These are phyloP conservation scores for Chymomyza fuscimana DNA, from an alignment of 2,888 invertebrate genomes.

Conservation along the genomic window DNA sequence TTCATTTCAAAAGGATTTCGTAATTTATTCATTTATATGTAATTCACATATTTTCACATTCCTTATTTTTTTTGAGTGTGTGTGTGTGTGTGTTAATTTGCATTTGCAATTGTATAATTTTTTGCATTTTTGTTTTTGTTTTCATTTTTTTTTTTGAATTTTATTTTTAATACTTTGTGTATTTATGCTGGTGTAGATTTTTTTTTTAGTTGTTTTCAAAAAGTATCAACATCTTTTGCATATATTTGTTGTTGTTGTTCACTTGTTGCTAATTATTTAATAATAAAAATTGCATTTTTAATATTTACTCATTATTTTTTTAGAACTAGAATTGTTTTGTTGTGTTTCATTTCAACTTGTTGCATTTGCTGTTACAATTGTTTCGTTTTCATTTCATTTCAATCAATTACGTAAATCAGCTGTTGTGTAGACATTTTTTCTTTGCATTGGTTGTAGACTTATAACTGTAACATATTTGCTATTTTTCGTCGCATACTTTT, in stretches of 20 bases:
- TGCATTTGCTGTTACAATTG: slow-evolving; percentile 39
- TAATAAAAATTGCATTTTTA: slow-evolving; percentile 60
- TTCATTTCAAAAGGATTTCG: slow-evolving; percentile 76
- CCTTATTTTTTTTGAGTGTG: slow-evolving; percentile 46
- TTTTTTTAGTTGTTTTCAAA: slow-evolving; percentile 53
- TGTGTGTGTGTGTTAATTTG: slow-evolving; percentile 54
- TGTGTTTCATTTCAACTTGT: slow-evolving; percentile 38
- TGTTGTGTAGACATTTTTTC: slow-evolving; percentile 34
- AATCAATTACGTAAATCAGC: not conserved
- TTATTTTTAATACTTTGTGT: slow-evolving; percentile 38
- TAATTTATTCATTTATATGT: slow-evolving; percentile 67
- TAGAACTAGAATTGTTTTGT: slow-evolving; percentile 19
- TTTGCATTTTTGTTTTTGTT: slow-evolving; percentile 26
- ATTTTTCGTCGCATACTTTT: slow-evolving; percentile 26
- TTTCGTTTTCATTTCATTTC: slow-evolving; percentile 23
- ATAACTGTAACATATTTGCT: slow-evolving; percentile 47
- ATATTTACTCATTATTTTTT: slow-evolving; percentile 37
- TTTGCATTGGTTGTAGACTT: slow-evolving; percentile 37
- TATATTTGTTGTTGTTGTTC: slow-evolving; percentile 19
- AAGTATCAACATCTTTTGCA: slow-evolving; percentile 69
- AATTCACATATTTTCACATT: slow-evolving; percentile 54
- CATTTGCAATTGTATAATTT: slow-evolving; percentile 72
- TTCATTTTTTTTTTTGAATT: slow-evolving; percentile 31
- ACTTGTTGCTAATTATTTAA: slow-evolving; percentile 65
- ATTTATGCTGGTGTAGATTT: slow-evolving; percentile 23